Conservation (phyloP, 2,888 invertebrate genomes). For the Argyresthia albistria region DNA sequence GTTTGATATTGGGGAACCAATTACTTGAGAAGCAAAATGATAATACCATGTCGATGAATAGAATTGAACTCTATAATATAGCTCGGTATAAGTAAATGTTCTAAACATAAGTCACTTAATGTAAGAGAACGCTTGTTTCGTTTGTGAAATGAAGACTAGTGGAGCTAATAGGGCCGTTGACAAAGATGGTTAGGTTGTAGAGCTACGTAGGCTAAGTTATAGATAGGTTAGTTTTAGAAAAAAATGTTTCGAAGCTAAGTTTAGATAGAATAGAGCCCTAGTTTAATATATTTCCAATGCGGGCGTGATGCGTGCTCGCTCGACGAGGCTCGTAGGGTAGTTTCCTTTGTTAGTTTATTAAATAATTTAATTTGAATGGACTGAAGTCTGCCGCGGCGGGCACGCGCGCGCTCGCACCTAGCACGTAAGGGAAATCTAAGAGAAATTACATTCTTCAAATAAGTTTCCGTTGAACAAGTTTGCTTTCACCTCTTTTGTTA, state of each 20-base stretch:
- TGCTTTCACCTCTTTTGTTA: constrained; percentile 72
- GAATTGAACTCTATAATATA: constrained; percentile 27
- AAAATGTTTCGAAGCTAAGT: constrained; percentile 66
- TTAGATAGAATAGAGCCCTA: constrained; percentile 61
- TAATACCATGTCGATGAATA: constrained; percentile 57
- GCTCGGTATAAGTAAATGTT: constrained; percentile 60
- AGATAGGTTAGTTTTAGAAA: constrained; percentile 67
- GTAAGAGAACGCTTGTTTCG: constrained; percentile 54
- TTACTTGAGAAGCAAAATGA: constrained; percentile 51
- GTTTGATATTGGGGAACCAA: constrained; percentile 50
- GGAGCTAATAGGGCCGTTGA: constrained; percentile 44
- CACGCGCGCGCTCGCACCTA: constrained; percentile 26
- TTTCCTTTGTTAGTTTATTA: constrained; percentile 70
- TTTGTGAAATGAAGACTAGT: constrained; percentile 43
- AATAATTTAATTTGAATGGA: constrained; percentile 71
- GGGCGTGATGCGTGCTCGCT: constrained; percentile 29
- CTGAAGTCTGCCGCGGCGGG: constrained; percentile 48
- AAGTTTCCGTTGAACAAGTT: constrained; percentile 67
- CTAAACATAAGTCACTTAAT: constrained; percentile 59
- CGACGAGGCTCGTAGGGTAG: constrained; percentile 54
- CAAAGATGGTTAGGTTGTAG: constrained; percentile 54
- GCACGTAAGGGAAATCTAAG: constrained; percentile 32
- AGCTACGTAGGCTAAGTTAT: constrained; percentile 52
- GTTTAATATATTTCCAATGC: constrained; percentile 49
- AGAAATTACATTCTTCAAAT: constrained; percentile 54